Evolutionary conservation across 2,888 invertebrate species (phyloP).

Genomic region (Lithophane leautieri): DNA sequence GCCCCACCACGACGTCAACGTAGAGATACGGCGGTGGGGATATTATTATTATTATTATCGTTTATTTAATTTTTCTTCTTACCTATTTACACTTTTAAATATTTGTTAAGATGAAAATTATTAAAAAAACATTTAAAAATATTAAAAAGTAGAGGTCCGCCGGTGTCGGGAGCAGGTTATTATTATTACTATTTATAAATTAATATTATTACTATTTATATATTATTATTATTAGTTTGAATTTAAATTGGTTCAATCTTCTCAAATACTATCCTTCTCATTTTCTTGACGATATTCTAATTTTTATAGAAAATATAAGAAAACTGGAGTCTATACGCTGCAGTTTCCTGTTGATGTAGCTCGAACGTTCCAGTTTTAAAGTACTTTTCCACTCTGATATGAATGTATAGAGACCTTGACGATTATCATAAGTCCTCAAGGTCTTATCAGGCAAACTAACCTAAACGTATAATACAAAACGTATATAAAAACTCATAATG

Average conservation of each 20-base stretch:
- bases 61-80: no score
- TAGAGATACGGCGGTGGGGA: no score
- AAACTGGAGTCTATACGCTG: background rate
- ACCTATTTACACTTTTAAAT: no score
- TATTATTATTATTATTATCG: no score
- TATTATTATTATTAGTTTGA: no score
- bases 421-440: background rate
- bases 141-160: no score
- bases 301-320: background rate
- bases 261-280: background rate
- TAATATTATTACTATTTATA: background rate
- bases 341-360: background rate
- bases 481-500: no score
- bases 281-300: background rate
- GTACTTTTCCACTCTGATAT: background rate
- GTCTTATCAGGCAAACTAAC: slow-evolving; percentile 13
- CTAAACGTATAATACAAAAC: background rate
- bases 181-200: no score
- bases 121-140: no score
- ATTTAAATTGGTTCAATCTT: background rate
- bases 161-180: no score
- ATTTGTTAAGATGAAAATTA: no score
- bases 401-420: slow-evolving; percentile 1
- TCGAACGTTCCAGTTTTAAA: slow-evolving; percentile 1
- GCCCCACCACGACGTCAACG: no score